Evolutionary conservation across 2,797 vertebrate genomes (phyloP).

Genomic region (Parotocinclus haroldoi): DNA sequence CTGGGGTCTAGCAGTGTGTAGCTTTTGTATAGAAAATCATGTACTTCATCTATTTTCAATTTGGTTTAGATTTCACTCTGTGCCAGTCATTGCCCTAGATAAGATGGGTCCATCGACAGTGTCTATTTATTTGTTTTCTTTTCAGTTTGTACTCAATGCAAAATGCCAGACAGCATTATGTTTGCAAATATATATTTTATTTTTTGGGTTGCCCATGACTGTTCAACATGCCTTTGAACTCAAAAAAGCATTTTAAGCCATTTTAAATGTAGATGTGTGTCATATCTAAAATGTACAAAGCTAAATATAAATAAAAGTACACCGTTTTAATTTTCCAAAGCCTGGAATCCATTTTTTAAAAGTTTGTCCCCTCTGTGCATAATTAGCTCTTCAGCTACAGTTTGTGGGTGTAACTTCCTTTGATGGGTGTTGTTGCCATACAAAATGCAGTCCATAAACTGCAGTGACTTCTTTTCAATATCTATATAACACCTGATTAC

Average conservation of each 20-base stretch:
- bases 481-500: too few species aligned
- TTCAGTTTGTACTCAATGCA: constrained; percentile 41
- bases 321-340: constrained; percentile 87
- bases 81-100: constrained; percentile 44
- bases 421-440: too few species aligned
- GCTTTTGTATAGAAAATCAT: constrained; percentile 36
- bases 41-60: constrained; percentile 37
- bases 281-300: constrained; percentile 88
- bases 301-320: constrained; percentile 87
- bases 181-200: constrained; percentile 50
- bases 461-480: too few species aligned
- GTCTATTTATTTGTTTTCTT: constrained; percentile 54
- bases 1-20: constrained; percentile 51
- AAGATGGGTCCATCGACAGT: constrained; percentile 44
- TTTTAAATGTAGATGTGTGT: constrained; percentile 74
- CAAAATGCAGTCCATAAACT: too few species aligned
- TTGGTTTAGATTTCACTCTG: constrained; percentile 34
- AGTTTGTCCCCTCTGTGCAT: too few species aligned
- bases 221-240: constrained; percentile 61
- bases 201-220: constrained; percentile 42
- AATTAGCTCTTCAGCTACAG: too few species aligned
- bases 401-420: too few species aligned
- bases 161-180: constrained; percentile 49
- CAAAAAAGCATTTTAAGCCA: constrained; percentile 70
- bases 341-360: constrained; percentile 61